Conservation (phyloP, 2,113 vertebrate genomes). For the Nothobranchius kuhntae region DNA sequence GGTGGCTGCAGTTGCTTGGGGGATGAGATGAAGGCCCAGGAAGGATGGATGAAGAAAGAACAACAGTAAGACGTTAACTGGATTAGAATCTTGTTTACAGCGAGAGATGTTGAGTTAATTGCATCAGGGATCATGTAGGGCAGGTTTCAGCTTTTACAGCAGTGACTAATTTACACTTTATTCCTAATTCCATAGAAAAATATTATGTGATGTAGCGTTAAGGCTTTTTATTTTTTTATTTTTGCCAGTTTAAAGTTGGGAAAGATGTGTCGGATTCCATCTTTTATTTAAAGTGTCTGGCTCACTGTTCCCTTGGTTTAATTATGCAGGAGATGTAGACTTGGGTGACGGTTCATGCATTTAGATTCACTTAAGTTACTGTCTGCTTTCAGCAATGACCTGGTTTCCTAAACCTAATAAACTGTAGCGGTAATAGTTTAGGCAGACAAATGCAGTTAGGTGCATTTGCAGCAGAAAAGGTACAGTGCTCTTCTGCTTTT, state of each 20-base stretch:
- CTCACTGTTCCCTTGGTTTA: background rate
- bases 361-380: constrained; percentile 6
- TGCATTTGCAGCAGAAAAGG: no score
- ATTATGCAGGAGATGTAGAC: constrained; percentile 3
- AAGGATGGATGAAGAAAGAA: constrained; percentile 8
- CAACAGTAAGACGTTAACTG: background rate
- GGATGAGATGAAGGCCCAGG: background rate
- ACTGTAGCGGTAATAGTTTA: constrained; percentile 6
- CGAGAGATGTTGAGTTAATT: background rate
- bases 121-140: constrained; percentile 1
- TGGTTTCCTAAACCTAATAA: constrained; percentile 8
- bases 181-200: background rate
- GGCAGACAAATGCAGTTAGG: background rate
- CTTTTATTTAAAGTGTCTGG: background rate
- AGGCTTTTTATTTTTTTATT: background rate
- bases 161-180: background rate
- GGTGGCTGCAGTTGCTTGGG: constrained; percentile 28
- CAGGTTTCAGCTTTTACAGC: background rate
- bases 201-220: background rate
- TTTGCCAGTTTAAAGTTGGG: background rate
- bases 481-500: no score
- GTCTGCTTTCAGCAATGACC: background rate
- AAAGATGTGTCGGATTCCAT: background rate
- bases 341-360: background rate
- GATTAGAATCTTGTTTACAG: constrained; percentile 23